A percentile compares a stretch with the other conserved stretches of the same genome.
These are phyloP conservation scores for Herpailurus yagouaroundi DNA, from an alignment of 2,113 vertebrate genomes.

Conservation along the genomic window DNA sequence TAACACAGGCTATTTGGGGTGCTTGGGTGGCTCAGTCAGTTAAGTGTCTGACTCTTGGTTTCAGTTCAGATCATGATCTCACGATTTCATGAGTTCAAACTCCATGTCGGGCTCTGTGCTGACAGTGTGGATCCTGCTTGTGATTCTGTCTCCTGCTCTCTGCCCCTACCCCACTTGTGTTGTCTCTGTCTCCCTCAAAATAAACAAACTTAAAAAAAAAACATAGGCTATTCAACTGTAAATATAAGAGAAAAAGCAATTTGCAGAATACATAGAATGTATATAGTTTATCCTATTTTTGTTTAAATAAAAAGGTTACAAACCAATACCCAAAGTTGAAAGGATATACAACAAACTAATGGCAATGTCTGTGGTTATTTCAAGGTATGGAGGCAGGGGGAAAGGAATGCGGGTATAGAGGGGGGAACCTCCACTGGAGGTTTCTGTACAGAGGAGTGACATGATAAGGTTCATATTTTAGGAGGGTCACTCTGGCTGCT, in stretches of 20 bases:
- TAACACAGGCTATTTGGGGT: background rate
- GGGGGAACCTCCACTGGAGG: background rate
- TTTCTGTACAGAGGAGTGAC: background rate
- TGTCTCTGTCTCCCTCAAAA: too few relatives aligned
- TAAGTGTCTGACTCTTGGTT: too few relatives aligned
- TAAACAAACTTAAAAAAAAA: background rate
- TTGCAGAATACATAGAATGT: background rate
- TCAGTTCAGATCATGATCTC: too few relatives aligned
- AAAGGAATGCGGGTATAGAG: background rate
- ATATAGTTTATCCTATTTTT: background rate
- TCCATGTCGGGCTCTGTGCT: too few relatives aligned
- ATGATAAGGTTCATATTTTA: background rate
- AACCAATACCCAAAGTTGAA: background rate
- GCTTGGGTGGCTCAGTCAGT: too few relatives aligned
- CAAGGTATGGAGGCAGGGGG: background rate
- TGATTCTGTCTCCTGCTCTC: too few relatives aligned
- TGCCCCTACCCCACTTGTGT: too few relatives aligned
- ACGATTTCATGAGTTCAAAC: too few relatives aligned
- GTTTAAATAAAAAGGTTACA: background rate
- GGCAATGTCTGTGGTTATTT: background rate
- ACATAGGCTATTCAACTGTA: background rate
- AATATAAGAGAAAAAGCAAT: background rate
- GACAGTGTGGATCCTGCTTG: too few relatives aligned
- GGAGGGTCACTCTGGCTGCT: background rate
- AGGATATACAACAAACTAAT: background rate